phyloP scores from a whole-genome alignment of 2,888 invertebrate species.

The Aethes cnicana region DNA sequence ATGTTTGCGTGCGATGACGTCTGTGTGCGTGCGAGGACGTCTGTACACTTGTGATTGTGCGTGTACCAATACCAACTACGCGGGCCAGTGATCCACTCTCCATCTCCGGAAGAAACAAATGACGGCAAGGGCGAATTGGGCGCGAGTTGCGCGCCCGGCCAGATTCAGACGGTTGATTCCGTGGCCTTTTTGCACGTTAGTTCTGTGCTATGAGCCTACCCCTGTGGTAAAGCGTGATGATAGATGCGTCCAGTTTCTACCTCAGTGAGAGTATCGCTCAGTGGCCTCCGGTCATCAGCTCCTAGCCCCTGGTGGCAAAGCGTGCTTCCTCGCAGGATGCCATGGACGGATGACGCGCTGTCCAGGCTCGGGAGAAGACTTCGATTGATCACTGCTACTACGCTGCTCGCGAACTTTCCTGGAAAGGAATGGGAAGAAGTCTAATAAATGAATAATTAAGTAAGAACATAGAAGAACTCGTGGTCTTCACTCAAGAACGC shows the following conservation, averaged over 20 bases:
- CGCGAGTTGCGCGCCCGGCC: too few relatives aligned
- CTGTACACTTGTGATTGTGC: not conserved
- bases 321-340: conserved; percentile 83
- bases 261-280: conserved; percentile 89
- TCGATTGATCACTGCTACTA: conserved; percentile 80
- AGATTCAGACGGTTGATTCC: too few relatives aligned
- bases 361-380: conserved; percentile 56
- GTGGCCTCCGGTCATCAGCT: conserved; percentile 82
- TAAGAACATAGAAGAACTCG: too few relatives aligned
- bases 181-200: too few relatives aligned
- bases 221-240: not conserved
- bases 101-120: too few relatives aligned
- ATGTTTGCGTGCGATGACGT: too few relatives aligned
- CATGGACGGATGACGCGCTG: conserved; percentile 71
- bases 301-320: conserved; percentile 93
- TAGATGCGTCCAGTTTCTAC: conserved; percentile 65
- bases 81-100: too few relatives aligned
- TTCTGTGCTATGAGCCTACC: not conserved
- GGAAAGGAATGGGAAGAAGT: conserved; percentile 22
- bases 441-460: too few relatives aligned
- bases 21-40: too few relatives aligned
- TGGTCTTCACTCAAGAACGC: too few relatives aligned
- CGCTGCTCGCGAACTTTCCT: conserved; percentile 62
- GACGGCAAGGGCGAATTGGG: too few relatives aligned
- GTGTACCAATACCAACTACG: not conserved